Percentiles rank a stretch among this genome's conserved stretches.
phyloP scores from a whole-genome alignment of 1,140 invertebrate genomes.

The Hirudo medicinalis region DNA sequence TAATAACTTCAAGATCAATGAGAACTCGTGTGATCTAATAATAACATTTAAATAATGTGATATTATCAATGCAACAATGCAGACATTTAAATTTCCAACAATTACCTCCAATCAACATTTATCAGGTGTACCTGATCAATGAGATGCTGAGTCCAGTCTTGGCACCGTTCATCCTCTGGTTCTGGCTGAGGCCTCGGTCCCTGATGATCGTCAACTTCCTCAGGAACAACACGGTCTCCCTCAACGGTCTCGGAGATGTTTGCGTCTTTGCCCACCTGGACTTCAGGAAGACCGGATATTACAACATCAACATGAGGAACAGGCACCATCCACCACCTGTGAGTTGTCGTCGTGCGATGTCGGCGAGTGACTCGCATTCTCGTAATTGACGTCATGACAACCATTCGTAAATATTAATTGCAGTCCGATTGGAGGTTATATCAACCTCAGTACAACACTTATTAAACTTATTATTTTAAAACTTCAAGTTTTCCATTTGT shows the following conservation, averaged over 20 bases:
- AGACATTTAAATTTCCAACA: not conserved
- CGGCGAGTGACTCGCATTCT: too few relatives aligned
- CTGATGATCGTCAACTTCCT: slow-evolving; percentile 7
- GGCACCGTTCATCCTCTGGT: not conserved
- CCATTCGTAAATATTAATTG: not conserved
- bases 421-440: not conserved
- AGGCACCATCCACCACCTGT: too few relatives aligned
- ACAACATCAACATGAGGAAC: too few relatives aligned
- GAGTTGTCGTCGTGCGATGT: too few relatives aligned
- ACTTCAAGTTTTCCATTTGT: not conserved
- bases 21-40: too few relatives aligned
- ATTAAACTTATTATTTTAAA: not conserved
- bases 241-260: not conserved
- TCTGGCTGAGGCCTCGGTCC: not conserved
- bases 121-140: slow-evolving; percentile 11
- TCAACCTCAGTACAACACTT: not conserved
- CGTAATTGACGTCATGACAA: not conserved
- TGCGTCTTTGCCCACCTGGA: slow-evolving; percentile 8
- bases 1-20: too few relatives aligned
- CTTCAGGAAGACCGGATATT: slow-evolving; percentile 1
- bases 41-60: too few relatives aligned
- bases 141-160: not conserved
- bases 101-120: not conserved
- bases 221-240: slow-evolving; percentile 1
- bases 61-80: not conserved